Percentiles rank a stretch among this genome's conserved stretches.
Evolutionary conservation across 2,797 vertebrate species (phyloP).

Genomic region (Mallotus villosus): DNA sequence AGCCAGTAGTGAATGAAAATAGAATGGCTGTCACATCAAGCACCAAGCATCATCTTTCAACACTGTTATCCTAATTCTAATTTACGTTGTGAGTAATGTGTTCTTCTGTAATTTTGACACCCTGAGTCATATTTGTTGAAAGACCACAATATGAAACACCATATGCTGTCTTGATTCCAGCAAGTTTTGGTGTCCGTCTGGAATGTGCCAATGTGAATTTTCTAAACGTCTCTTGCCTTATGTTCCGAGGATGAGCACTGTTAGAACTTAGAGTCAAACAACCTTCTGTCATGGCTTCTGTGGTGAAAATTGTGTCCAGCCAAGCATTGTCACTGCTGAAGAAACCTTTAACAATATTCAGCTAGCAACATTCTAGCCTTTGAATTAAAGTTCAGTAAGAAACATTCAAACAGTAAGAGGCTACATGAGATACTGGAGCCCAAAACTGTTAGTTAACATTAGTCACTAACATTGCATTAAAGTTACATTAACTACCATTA

Average conservation of each 20-base stretch:
- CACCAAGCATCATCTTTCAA: neutral
- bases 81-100: slow-evolving; percentile 14
- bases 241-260: neutral
- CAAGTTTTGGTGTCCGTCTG: slow-evolving; percentile 9
- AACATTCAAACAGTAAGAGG: no score
- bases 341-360: no score
- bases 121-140: slow-evolving; percentile 1
- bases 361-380: no score
- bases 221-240: neutral
- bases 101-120: slow-evolving; percentile 6
- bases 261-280: slow-evolving; percentile 5
- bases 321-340: neutral
- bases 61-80: slow-evolving; percentile 1
- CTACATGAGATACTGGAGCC: no score
- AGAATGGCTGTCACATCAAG: slow-evolving; percentile 7
- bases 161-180: slow-evolving; percentile 7
- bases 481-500: no score
- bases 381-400: no score
- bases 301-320: neutral
- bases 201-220: neutral
- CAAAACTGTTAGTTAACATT: neutral
- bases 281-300: neutral
- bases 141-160: neutral
- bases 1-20: neutral
- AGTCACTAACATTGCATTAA: no score